phyloP scores from a whole-genome alignment of 1,140 invertebrate species.

The Drosophila watanabei region DNA sequence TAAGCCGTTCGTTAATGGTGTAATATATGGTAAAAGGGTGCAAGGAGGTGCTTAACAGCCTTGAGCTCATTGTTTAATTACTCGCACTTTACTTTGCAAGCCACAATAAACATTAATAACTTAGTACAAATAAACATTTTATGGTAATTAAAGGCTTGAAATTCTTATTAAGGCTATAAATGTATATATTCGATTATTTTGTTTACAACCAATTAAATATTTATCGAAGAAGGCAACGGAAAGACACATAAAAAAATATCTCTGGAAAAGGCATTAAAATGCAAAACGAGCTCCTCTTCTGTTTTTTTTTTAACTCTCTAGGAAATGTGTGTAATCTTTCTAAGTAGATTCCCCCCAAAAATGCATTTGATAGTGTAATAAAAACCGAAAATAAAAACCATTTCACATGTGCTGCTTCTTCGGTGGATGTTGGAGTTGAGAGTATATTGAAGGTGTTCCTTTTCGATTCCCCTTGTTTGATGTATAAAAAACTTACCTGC shows the following conservation, averaged over 20 bases:
- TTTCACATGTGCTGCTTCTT: slow-evolving; percentile 30
- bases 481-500: slow-evolving; percentile 74
- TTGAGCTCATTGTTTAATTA: slow-evolving; percentile 32
- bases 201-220: slow-evolving; percentile 16
- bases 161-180: slow-evolving; percentile 7
- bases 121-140: slow-evolving; percentile 1
- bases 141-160: slow-evolving; percentile 10
- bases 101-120: neutral
- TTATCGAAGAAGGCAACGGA: neutral
- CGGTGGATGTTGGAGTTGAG: neutral
- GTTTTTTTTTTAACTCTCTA: neutral
- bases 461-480: slow-evolving; percentile 22
- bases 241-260: slow-evolving; percentile 11
- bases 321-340: slow-evolving; percentile 36
- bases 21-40: slow-evolving; percentile 58
- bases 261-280: neutral
- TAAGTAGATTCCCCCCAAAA: slow-evolving; percentile 28
- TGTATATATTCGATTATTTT: slow-evolving; percentile 8
- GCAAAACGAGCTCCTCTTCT: too few species aligned
- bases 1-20: slow-evolving; percentile 35
- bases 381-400: slow-evolving; percentile 34
- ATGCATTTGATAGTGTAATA: slow-evolving; percentile 40
- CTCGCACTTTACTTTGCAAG: neutral
- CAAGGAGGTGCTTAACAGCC: slow-evolving; percentile 62
- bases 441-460: neutral